A percentile compares a stretch with the other conserved stretches of the same genome.
These are phyloP conservation scores for Cyprinodon brontotheroides DNA, from an alignment of 2,113 vertebrate species.

Conservation along the genomic window DNA sequence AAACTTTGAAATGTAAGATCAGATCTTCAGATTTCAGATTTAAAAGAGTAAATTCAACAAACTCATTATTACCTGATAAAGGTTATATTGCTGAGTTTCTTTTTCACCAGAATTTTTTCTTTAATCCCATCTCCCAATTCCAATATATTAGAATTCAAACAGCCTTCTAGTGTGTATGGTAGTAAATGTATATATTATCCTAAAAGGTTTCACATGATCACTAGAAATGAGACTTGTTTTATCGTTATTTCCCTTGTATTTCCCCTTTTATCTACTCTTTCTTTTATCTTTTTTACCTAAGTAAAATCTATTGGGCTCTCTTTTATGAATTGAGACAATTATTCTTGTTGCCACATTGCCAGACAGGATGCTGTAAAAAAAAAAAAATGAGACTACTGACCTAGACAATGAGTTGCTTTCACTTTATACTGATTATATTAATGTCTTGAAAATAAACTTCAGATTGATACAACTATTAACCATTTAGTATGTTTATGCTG, in stretches of 20 bases:
- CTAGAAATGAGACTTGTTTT: no score
- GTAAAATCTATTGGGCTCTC: no score
- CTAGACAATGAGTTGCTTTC: background rate
- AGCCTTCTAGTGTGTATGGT: background rate
- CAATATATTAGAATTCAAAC: background rate
- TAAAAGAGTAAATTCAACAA: background rate
- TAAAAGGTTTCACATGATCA: background rate
- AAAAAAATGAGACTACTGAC: background rate
- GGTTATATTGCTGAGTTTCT: background rate
- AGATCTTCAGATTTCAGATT: no score
- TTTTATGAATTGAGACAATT: no score
- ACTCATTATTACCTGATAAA: background rate
- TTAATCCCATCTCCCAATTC: background rate
- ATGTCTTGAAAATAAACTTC: background rate
- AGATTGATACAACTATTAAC: no score
- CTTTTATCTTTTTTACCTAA: no score
- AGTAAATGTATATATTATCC: background rate
- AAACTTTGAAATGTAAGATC: background rate
- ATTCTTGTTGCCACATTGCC: no score
- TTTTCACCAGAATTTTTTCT: background rate
- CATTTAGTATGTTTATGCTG: no score
- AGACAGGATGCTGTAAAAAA: no score
- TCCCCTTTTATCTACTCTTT: no score
- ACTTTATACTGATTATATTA: background rate
- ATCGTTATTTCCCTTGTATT: no score